Evolutionary conservation across 2,797 vertebrate genomes (phyloP).

Genomic region (Valencia hispanica): DNA sequence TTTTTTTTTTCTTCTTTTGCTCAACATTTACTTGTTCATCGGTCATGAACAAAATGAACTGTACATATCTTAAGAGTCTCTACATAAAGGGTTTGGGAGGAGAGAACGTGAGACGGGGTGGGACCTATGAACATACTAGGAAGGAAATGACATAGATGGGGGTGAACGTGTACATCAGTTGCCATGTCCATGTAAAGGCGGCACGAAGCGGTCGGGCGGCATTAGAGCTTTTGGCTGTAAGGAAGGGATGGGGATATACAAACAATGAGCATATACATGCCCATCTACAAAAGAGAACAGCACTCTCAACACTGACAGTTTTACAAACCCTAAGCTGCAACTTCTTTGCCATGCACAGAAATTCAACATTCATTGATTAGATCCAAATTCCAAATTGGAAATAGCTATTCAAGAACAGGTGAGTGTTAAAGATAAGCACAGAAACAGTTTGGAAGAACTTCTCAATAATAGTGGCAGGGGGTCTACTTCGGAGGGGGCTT

Average conservation of each 20-base stretch:
- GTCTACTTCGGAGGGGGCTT: constrained; percentile 59
- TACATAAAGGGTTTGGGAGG: constrained; percentile 81
- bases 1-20: constrained; percentile 36
- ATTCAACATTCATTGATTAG: constrained; percentile 71
- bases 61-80: constrained; percentile 90
- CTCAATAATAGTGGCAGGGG: constrained; percentile 51
- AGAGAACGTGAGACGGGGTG: constrained; percentile 74
- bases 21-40: constrained; percentile 64
- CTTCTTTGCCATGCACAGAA: constrained; percentile 99
- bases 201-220: constrained; percentile 99
- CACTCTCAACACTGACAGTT: constrained; percentile 98
- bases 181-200: constrained; percentile 99
- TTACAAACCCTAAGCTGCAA: constrained; percentile 99
- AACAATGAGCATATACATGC: constrained; percentile 99
- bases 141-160: constrained; percentile 97
- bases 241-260: constrained; percentile 99
- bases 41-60: constrained; percentile 85
- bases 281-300: constrained; percentile 96
- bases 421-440: constrained; percentile 66
- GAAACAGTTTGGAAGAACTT: constrained; percentile 64
- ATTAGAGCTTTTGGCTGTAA: constrained; percentile 99
- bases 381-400: constrained; percentile 72
- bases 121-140: constrained; percentile 96
- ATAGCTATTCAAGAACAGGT: constrained; percentile 80
- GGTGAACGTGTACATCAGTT: constrained; percentile 98